Conservation (phyloP, 2,797 vertebrate genomes). For the Molossus alvarezi region DNA sequence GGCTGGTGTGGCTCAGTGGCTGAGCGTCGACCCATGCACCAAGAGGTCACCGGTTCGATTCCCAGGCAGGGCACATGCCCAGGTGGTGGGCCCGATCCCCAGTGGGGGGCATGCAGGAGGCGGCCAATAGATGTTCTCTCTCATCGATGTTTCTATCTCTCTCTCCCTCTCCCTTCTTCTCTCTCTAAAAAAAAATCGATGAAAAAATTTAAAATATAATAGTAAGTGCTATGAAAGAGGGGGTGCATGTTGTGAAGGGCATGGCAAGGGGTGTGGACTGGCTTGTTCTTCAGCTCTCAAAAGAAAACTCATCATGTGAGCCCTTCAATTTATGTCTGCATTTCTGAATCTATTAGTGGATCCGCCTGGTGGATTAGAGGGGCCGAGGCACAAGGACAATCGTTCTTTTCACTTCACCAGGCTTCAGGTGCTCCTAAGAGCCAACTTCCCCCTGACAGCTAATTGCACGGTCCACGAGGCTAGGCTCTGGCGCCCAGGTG, state of each 20-base stretch:
- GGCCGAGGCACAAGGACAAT: neutral
- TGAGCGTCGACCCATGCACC: too few species aligned
- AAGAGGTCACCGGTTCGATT: too few species aligned
- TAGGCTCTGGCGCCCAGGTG: neutral
- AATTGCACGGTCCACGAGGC: neutral
- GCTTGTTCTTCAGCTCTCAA: neutral
- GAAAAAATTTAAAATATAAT: neutral
- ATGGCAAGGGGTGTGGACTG: fast-evolving
- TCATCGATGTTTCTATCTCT: too few species aligned
- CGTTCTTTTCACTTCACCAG: neutral
- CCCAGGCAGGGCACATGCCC: too few species aligned
- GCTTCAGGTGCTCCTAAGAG: too few species aligned
- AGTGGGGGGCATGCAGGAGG: too few species aligned
- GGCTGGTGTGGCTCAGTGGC: too few species aligned
- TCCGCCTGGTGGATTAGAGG: neutral
- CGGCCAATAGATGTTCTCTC: too few species aligned
- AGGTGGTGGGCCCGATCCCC: too few species aligned
- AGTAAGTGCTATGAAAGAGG: neutral
- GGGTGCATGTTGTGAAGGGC: neutral
- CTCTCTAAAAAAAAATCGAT: too few species aligned
- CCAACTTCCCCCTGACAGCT: neutral
- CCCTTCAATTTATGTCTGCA: neutral
- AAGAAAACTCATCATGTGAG: neutral
- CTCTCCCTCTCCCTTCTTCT: too few species aligned
- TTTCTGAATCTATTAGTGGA: neutral